These are phyloP conservation scores for Neopipo cinnamomea DNA, from an alignment of 2,113 vertebrate genomes.

Conservation along the genomic window DNA sequence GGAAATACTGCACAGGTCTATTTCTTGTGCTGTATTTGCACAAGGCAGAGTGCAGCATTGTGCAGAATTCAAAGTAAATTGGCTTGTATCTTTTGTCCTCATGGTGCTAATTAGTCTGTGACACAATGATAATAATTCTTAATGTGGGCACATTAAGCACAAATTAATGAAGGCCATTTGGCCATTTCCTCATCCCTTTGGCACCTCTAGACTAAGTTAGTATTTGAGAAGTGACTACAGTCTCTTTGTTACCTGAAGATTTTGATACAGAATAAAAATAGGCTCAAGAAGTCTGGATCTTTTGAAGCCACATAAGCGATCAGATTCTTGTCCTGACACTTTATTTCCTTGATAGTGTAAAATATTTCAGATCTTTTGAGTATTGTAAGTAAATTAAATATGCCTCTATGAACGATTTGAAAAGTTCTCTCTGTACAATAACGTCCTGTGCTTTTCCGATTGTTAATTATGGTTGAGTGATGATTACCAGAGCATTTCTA, in stretches of 20 bases:
- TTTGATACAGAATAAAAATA: not conserved
- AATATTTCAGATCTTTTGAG: not conserved
- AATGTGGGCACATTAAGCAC: not conserved
- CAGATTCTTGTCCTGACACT: not conserved
- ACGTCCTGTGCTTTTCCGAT: not conserved
- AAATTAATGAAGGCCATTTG: not conserved
- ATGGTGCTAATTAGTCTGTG: not conserved
- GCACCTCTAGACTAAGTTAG: not conserved
- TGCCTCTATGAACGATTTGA: not conserved
- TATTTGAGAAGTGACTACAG: not conserved
- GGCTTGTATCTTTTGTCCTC: not conserved
- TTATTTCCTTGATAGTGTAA: not conserved
- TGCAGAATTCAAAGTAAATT: not conserved
- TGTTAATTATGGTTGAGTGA: not conserved
- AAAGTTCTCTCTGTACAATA: not conserved
- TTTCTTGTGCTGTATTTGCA: not conserved
- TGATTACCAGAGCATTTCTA: constrained; percentile 1
- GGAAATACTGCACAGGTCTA: not conserved
- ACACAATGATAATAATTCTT: not conserved
- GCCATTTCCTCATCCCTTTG: not conserved
- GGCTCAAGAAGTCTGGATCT: not conserved
- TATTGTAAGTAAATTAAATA: not conserved
- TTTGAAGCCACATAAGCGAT: not conserved
- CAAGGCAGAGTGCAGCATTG: not conserved
- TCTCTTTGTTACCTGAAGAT: not conserved